phyloP scores from a whole-genome alignment of 2,113 vertebrate genomes.

The Galeopterus variegatus region DNA sequence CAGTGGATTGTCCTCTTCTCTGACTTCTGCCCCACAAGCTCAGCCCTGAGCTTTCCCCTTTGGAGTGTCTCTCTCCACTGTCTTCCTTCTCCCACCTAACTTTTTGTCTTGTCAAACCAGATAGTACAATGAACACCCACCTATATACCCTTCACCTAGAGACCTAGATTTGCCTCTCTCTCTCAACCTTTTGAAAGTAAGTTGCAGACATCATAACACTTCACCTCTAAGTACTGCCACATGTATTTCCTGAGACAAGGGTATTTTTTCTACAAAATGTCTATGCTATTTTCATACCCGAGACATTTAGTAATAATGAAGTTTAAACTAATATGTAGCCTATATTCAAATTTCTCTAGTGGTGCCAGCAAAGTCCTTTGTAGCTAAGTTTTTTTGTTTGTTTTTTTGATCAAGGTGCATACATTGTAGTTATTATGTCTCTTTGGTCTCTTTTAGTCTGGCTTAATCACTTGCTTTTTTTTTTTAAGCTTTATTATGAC shows the following conservation, averaged over 20 bases:
- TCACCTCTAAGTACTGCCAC: not conserved
- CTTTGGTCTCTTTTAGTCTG: conserved; percentile 36
- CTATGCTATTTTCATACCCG: not conserved
- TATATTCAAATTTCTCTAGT: not conserved
- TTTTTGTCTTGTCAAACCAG: not conserved
- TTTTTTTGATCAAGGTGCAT: not conserved
- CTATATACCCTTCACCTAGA: not conserved
- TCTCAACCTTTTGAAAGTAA: conserved; percentile 18
- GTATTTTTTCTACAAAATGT: conserved; percentile 26
- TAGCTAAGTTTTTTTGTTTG: not conserved
- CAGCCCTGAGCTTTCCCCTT: not conserved
- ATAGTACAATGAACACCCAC: not conserved
- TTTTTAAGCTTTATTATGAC: not conserved
- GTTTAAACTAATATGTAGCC: conserved; percentile 11
- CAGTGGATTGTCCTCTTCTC: not conserved
- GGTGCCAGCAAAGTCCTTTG: conserved; percentile 51
- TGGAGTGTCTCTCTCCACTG: not conserved
- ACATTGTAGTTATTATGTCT: not conserved
- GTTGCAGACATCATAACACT: not conserved
- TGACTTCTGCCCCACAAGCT: not conserved
- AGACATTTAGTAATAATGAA: not conserved
- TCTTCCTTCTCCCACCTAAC: not conserved
- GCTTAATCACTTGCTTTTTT: not conserved
- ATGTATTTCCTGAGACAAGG: not conserved
- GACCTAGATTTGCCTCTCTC: not conserved